A percentile compares a stretch with the other conserved stretches of the same genome.
These are phyloP conservation scores for Poeciliopsis turrubarensis DNA, from an alignment of 2,113 vertebrate genomes.

Conservation along the genomic window DNA sequence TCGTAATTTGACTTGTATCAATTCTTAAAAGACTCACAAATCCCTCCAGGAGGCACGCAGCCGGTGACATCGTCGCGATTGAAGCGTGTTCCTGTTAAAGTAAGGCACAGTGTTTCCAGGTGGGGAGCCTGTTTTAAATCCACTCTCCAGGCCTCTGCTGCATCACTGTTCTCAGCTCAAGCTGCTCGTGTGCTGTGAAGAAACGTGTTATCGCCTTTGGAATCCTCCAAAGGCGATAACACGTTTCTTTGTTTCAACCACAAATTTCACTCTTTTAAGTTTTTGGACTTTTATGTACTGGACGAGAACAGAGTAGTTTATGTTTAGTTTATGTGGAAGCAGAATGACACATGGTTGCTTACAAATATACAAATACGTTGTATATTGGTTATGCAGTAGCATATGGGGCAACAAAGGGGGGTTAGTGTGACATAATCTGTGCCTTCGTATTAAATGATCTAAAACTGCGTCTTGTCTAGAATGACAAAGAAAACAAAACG, in stretches of 20 bases:
- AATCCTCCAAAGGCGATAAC: too few relatives aligned
- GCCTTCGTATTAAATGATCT: too few relatives aligned
- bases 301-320: not conserved
- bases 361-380: not conserved
- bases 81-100: conserved; percentile 64
- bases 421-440: too few relatives aligned
- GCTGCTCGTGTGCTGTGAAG: conserved; percentile 11
- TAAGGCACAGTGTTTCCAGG: conserved; percentile 27
- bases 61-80: conserved; percentile 30
- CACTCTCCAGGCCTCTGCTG: conserved; percentile 7
- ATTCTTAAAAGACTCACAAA: conserved; percentile 47
- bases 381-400: too few relatives aligned
- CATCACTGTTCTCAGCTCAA: conserved; percentile 37
- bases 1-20: conserved; percentile 24
- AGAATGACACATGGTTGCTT: not conserved
- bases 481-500: too few relatives aligned
- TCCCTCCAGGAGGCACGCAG: conserved; percentile 50
- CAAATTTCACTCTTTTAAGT: not conserved
- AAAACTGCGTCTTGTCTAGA: too few relatives aligned
- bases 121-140: conserved; percentile 32
- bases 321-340: not conserved
- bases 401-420: too few relatives aligned
- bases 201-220: not conserved
- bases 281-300: not conserved
- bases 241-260: not conserved